Evolutionary conservation across 2,113 vertebrate species (phyloP).

Genomic region (Corapipo altera): DNA sequence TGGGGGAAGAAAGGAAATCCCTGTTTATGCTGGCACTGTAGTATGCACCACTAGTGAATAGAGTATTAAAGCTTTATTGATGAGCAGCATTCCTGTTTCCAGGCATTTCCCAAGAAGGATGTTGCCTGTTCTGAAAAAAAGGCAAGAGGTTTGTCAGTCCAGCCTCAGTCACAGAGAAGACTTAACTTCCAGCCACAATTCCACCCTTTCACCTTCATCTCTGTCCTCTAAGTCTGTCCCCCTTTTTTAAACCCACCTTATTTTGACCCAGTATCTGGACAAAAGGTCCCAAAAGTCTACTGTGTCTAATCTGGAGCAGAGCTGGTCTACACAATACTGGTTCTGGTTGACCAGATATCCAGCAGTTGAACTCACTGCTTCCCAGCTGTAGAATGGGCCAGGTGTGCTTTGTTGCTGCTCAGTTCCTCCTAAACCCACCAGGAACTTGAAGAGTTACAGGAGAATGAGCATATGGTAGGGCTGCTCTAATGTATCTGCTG

Average conservation of each 20-base stretch:
- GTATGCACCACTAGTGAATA: neutral
- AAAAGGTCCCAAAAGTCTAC: neutral
- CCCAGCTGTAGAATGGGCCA: neutral
- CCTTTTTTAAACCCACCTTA: fast-evolving
- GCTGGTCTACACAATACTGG: fast-evolving
- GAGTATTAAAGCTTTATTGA: neutral
- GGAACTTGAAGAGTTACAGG: neutral
- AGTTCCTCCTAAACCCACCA: neutral
- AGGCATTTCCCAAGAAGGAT: neutral
- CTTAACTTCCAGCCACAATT: neutral
- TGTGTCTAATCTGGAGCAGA: neutral
- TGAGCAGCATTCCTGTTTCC: neutral
- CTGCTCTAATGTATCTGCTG: neutral
- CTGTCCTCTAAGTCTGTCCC: neutral
- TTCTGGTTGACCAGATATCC: neutral
- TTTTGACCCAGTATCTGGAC: neutral
- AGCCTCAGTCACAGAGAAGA: neutral
- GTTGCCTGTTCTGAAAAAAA: neutral
- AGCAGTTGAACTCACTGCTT: neutral
- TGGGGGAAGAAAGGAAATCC: neutral
- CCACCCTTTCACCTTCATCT: neutral
- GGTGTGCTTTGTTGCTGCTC: neutral
- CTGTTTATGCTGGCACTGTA: neutral
- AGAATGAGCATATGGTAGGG: neutral
- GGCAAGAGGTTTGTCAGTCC: neutral